Evolutionary conservation across 2,888 invertebrate species (phyloP), one percentile per base, ranked within the genome.

Genomic region (Hyposoter dolosus): DNA sequence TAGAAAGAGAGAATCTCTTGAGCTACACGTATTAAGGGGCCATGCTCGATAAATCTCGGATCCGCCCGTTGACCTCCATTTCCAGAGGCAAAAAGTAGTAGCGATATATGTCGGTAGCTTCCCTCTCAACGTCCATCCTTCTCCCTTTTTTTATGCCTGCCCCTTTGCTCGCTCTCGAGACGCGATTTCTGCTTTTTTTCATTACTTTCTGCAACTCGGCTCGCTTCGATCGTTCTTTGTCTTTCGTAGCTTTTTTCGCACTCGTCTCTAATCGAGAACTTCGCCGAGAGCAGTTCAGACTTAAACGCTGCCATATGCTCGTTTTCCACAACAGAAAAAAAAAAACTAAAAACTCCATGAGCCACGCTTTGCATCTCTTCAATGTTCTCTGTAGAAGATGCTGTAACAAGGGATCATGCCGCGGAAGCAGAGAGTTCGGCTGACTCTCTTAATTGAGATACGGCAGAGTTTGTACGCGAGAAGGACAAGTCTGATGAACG

Each of bases 1-100:
- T 19, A 28, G 28, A 40, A 60, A 63, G 63, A 63, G 32, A 63
- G 47, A 47, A 35, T 75, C 23, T 53, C 0, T 9, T 23, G 1
- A 10, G 43, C 60, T 68, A 47, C 50, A 35, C 56, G 75, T 35
- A 40, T 63, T 28, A 15, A 19, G 68, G 47, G 60, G 47, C 32
- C 19, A 47, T 56, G 68, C 71, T 83, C 71, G 79, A 86, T 86
- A 77, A 84, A 84, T 86, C 80, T 72, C 43, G n/a, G 74, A 85
- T 85, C 69, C 63, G 60, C 32, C 50, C 71, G 69, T 23, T 83
- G 60, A 40, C 60, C 35, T 69, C 60, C 15, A 66, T 68, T 69
- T 75, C 60, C 45, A 43, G n/a, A 45, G 15, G 43, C 10, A 60
- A 68, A 60, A 75, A 75, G 56, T 9, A 23, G 66, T 15, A 35